Conservation (phyloP, 2,888 invertebrate genomes). For the Criorhina ranunculi region DNA sequence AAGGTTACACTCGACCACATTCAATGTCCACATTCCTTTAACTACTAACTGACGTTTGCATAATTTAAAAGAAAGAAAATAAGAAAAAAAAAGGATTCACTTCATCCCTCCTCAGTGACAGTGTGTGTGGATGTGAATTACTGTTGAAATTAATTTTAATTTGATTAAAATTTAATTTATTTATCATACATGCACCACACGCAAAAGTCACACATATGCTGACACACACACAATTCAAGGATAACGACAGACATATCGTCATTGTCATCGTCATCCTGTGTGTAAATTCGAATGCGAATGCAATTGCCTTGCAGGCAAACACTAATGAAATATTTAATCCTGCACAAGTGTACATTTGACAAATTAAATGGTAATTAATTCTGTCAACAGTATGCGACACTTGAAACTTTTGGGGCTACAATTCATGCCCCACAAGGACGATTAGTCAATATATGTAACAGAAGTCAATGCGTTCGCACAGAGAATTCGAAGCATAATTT, state of each 20-base stretch:
- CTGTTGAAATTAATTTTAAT: slow-evolving; percentile 18
- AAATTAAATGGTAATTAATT: slow-evolving; percentile 64
- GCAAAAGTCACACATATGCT: background rate
- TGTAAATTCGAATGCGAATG: slow-evolving; percentile 1
- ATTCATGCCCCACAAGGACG: slow-evolving; percentile 30
- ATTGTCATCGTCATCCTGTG: background rate
- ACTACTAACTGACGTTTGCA: slow-evolving; percentile 19
- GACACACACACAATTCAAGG: slow-evolving; percentile 1
- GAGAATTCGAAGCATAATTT: background rate
- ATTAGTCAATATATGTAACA: slow-evolving; percentile 45
- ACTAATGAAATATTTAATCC: slow-evolving; percentile 62
- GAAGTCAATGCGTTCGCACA: background rate
- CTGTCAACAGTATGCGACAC: slow-evolving; percentile 52
- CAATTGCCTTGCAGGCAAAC: slow-evolving; percentile 26
- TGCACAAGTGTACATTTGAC: slow-evolving; percentile 36
- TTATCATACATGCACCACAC: background rate
- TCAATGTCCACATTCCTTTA: slow-evolving; percentile 17
- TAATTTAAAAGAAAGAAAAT: slow-evolving; percentile 9
- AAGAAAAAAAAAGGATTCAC: background rate
- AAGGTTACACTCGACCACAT: slow-evolving; percentile 4
- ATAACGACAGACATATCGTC: background rate
- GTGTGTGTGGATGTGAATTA: background rate
- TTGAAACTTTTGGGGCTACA: slow-evolving; percentile 25
- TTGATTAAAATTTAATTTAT: slow-evolving; percentile 32
- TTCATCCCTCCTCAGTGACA: too few species aligned